Evolutionary conservation across 1,140 invertebrate species (phyloP).

Genomic region (Nymphalis io): DNA sequence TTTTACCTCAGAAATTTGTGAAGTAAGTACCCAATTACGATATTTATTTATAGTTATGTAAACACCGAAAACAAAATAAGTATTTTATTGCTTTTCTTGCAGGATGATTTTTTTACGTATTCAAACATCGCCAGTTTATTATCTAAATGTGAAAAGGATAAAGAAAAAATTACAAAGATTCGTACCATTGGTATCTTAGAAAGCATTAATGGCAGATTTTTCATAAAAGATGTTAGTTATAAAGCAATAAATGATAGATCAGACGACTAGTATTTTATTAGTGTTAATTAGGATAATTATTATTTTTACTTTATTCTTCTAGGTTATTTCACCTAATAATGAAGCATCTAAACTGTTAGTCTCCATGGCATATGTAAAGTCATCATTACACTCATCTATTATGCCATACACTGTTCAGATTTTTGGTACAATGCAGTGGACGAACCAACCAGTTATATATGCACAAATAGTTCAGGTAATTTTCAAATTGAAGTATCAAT

Average conservation of each 20-base stretch:
- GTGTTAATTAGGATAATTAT: too few species aligned
- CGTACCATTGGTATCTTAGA: slow-evolving; percentile 61
- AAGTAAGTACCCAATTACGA: slow-evolving; percentile 33
- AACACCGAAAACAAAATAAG: slow-evolving; percentile 1
- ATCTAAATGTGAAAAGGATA: slow-evolving; percentile 39
- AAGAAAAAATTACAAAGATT: slow-evolving; percentile 47
- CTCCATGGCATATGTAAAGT: slow-evolving; percentile 54
- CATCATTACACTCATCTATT: slow-evolving; percentile 40
- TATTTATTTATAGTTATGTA: too few species aligned
- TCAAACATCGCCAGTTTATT: slow-evolving; percentile 42
- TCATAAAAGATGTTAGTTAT: slow-evolving; percentile 56
- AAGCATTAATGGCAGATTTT: slow-evolving; percentile 57
- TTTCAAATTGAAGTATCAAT: too few species aligned
- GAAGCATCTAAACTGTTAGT: slow-evolving; percentile 40
- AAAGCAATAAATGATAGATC: not conserved
- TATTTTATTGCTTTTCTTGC: slow-evolving; percentile 31
- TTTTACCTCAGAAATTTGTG: slow-evolving; percentile 45
- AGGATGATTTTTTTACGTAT: slow-evolving; percentile 57
- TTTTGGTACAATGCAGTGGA: slow-evolving; percentile 65
- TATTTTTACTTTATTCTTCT: slow-evolving; percentile 30
- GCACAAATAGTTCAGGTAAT: slow-evolving; percentile 60
- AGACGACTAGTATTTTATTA: slow-evolving; percentile 1
- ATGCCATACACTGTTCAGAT: slow-evolving; percentile 61
- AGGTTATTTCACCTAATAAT: slow-evolving; percentile 39
- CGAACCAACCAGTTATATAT: slow-evolving; percentile 56